These are phyloP conservation scores for Recurvirostra avosetta DNA, from an alignment of 2,113 vertebrate genomes.

Conservation along the genomic window DNA sequence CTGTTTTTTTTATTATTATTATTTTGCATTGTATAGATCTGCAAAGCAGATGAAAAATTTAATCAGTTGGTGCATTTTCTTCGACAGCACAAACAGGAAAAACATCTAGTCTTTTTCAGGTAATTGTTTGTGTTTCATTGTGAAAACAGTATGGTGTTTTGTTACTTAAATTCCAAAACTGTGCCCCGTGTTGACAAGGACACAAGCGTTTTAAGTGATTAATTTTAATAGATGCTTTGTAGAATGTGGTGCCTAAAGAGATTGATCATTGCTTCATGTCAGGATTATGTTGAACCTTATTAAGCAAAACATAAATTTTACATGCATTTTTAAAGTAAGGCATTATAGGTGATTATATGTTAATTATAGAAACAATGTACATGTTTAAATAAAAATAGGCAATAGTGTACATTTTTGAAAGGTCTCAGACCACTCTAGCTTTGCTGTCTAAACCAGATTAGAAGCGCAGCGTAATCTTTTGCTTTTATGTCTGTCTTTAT, in stretches of 20 bases:
- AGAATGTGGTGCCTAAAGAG: not conserved
- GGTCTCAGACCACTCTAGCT: not conserved
- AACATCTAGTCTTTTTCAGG: constrained; percentile 96
- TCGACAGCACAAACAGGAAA: constrained; percentile 86
- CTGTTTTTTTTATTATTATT: not conserved
- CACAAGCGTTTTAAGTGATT: not conserved
- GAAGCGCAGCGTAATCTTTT: not conserved
- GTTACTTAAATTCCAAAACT: not conserved
- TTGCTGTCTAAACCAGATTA: not conserved
- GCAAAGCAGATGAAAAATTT: constrained; percentile 90
- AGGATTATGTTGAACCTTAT: not conserved
- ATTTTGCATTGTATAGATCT: constrained; percentile 74
- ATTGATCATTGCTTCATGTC: not conserved
- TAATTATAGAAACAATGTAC: not conserved
- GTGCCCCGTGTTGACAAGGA: not conserved
- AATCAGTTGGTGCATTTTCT: constrained; percentile 94
- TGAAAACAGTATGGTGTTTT: not conserved
- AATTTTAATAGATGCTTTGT: not conserved
- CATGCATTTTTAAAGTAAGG: not conserved
- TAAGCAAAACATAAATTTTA: not conserved
- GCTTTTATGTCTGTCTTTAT: not conserved
- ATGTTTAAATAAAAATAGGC: not conserved
- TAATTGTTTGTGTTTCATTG: not conserved
- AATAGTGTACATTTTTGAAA: not conserved
- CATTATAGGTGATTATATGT: not conserved